These are phyloP conservation scores for Phragmatobia fuliginosa DNA, from an alignment of 2,888 invertebrate genomes.

Conservation along the genomic window DNA sequence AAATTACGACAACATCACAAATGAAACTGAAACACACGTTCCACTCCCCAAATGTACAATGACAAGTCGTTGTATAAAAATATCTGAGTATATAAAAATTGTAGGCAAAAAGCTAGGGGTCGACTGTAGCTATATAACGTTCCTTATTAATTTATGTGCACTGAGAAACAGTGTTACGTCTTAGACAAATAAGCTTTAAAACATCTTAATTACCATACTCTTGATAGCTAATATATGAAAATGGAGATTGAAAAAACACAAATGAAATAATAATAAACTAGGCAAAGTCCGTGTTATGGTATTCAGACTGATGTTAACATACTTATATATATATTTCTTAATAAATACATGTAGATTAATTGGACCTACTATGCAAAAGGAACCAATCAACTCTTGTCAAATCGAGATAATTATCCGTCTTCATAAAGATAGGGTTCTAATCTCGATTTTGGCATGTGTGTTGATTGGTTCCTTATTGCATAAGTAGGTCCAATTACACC, in stretches of 20 bases:
- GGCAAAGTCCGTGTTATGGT: too few species aligned
- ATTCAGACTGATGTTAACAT: too few species aligned
- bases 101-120: slow-evolving; percentile 53
- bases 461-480: too few species aligned
- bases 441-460: too few species aligned
- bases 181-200: slow-evolving; percentile 8
- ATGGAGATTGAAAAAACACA: neutral
- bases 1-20: slow-evolving; percentile 11
- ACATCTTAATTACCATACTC: neutral
- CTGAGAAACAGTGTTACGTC: slow-evolving; percentile 31
- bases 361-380: too few species aligned
- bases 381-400: too few species aligned
- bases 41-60: slow-evolving; percentile 43
- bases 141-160: slow-evolving; percentile 25
- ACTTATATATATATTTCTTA: too few species aligned
- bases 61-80: slow-evolving; percentile 57
- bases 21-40: slow-evolving; percentile 37
- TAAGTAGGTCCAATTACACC: too few species aligned
- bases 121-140: slow-evolving; percentile 43
- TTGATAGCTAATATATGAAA: neutral
- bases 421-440: too few species aligned
- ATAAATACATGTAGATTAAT: too few species aligned
- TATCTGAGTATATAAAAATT: slow-evolving; percentile 59
- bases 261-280: neutral
- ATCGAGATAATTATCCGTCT: too few species aligned